A percentile compares a stretch with the other conserved stretches of the same genome.
Conservation (phyloP, 2,113 vertebrate species). For the Ctenomys sociabilis region DNA sequence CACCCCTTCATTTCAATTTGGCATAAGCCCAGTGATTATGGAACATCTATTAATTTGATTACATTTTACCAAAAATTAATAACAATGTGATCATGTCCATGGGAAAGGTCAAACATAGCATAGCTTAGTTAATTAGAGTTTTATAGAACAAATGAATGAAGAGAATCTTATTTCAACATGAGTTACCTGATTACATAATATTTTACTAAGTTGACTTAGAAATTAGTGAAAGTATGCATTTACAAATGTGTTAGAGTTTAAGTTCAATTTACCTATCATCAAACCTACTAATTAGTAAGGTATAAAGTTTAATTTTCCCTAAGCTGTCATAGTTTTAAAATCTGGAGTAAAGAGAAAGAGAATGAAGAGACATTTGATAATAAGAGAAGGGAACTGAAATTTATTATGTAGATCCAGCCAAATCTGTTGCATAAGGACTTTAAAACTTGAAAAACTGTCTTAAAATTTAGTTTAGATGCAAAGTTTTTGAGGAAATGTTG, state of each 20-base stretch:
- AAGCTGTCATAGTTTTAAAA: background rate
- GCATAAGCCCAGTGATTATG: background rate
- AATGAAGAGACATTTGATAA: background rate
- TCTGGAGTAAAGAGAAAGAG: background rate
- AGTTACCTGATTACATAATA: background rate
- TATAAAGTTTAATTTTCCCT: background rate
- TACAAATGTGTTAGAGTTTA: constrained; percentile 21
- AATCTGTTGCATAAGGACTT: background rate
- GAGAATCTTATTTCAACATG: constrained; percentile 14
- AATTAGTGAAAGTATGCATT: background rate
- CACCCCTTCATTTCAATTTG: background rate
- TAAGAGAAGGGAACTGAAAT: background rate
- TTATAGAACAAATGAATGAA: background rate
- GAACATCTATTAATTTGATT: background rate
- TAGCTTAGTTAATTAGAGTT: background rate
- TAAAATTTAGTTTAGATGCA: constrained; percentile 12
- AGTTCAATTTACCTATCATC: background rate
- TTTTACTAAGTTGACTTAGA: background rate
- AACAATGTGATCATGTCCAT: background rate
- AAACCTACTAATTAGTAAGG: background rate
- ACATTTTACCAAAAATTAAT: constrained; percentile 27
- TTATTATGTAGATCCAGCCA: background rate
- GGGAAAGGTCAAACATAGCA: background rate
- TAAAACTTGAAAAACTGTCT: background rate
- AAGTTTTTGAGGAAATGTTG: background rate